Conservation (phyloP, 2,797 vertebrate species). For the Stomatorhinus walkeri region DNA sequence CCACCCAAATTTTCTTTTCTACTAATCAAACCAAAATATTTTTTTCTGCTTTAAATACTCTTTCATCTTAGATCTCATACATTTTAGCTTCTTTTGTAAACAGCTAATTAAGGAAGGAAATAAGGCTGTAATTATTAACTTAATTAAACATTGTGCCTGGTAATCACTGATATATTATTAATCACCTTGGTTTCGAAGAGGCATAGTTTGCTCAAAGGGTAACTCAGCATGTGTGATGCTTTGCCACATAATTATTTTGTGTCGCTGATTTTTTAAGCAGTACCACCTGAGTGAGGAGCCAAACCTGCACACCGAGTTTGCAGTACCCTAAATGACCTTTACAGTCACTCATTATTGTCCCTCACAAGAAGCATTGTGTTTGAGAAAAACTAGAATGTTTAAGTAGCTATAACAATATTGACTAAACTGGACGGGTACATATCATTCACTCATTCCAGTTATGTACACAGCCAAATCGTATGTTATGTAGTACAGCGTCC, state of each 20-base stretch:
- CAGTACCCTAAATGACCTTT: not conserved
- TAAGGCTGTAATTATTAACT: constrained; percentile 38
- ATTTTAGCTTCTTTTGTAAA: constrained; percentile 15
- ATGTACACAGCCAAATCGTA: not conserved
- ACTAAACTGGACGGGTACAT: not conserved
- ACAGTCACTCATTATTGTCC: not conserved
- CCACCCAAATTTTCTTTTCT: not conserved
- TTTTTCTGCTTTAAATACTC: not conserved
- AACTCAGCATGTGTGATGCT: not conserved
- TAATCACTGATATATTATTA: constrained; percentile 37
- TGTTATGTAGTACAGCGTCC: not conserved
- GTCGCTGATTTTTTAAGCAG: not conserved
- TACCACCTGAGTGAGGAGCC: not conserved
- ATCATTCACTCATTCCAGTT: not conserved
- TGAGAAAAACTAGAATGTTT: not conserved
- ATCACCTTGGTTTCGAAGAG: constrained; percentile 32
- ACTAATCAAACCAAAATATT: not conserved
- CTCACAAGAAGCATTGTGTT: not conserved
- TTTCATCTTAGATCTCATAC: not conserved
- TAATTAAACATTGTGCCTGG: constrained; percentile 29
- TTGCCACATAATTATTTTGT: not conserved
- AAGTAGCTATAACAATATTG: not conserved
- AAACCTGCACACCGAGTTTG: not conserved
- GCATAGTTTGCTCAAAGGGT: constrained; percentile 18
- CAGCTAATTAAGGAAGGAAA: constrained; percentile 31